Conservation (phyloP, 2,113 vertebrate species). For the Henicopernis longicauda region DNA sequence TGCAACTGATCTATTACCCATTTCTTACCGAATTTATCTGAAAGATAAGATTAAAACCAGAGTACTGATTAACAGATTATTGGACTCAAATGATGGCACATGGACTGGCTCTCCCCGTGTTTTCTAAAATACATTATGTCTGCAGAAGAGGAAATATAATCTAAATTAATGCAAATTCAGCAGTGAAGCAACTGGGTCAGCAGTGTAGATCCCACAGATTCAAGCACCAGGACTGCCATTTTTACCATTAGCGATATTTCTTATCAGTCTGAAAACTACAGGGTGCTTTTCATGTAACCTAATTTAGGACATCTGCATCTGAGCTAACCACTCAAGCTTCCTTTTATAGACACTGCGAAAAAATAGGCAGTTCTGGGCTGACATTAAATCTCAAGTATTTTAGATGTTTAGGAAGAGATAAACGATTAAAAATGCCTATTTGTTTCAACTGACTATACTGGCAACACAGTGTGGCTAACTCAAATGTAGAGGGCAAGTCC, state of each 20-base stretch:
- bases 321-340: background rate
- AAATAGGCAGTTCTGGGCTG: background rate
- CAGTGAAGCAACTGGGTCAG: background rate
- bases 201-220: background rate
- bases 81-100: background rate
- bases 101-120: background rate
- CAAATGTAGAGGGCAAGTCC: background rate
- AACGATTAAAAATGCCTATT: background rate
- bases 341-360: background rate
- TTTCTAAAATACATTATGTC: background rate
- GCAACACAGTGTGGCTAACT: background rate
- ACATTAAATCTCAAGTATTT: background rate
- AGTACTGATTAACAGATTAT: background rate
- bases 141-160: background rate
- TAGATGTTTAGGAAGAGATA: background rate
- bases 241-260: background rate
- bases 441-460: background rate
- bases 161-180: background rate
- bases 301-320: slow-evolving; percentile 11
- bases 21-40: background rate
- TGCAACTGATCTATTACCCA: background rate
- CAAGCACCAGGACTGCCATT: background rate
- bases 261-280: background rate
- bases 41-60: background rate
- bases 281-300: background rate